Evolutionary conservation across 1,140 invertebrate genomes (phyloP), one percentile per base, ranked within the genome.

Genomic region (Grapholita molesta): DNA sequence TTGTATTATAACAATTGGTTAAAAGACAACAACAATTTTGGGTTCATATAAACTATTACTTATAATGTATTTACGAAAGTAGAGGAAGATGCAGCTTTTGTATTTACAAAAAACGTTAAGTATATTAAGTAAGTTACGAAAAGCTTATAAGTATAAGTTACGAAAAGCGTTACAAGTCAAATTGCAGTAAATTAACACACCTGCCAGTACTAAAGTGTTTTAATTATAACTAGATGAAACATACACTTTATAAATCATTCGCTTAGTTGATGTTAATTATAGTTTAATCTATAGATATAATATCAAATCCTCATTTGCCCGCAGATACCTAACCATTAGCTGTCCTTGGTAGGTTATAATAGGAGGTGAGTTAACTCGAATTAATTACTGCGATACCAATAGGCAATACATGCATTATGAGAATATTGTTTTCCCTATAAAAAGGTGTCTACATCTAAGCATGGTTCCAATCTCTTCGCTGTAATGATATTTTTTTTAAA

Each of bases 381-480:
- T 61, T 28, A 61, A 61, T 61, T 61, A 30, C 25, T 15, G 25
- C 55, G 55, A 61, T 61, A 61, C 24, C 55, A 30, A 61, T 61
- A 25, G 6, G 4, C 55, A 15, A 61, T 61, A n/a, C 53, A 61
- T 32, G 25, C 28, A 30, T 61, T 61, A 25, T 30, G 24, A 25
- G 55, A 57, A 28, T 8, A 28, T 15, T n/a, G 25, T 28, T 61
- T 61, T 61, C 55, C 24, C 12, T 55, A 55, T n/a, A n/a, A n/a
- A n/a, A n/a, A n/a, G n/a, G n/a, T n/a, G n/a, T n/a, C n/a, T n/a
- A n/a, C n/a, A n/a, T n/a, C n/a, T n/a, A n/a, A n/a, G n/a, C n/a
- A n/a, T n/a, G n/a, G n/a, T n/a, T n/a, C n/a, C n/a, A n/a, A n/a
- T n/a, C n/a, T n/a, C n/a, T n/a, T n/a, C n/a, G n/a, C n/a, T n/a